Conservation (phyloP, 2,797 vertebrate species). For the Bryconaethiops microstoma region DNA sequence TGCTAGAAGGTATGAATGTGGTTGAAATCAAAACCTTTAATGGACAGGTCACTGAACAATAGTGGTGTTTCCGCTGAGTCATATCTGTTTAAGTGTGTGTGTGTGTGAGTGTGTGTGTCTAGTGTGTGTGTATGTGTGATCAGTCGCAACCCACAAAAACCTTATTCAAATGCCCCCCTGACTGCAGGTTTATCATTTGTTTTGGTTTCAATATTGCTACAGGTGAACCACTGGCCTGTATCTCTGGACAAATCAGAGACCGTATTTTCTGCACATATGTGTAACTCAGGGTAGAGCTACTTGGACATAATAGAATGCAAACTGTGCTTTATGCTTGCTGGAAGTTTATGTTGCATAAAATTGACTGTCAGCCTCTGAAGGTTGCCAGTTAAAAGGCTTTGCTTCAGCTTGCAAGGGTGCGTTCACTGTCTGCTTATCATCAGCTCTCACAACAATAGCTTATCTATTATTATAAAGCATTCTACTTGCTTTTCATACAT, state of each 20-base stretch:
- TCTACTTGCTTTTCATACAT: slow-evolving; percentile 57
- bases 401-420: neutral
- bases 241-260: neutral
- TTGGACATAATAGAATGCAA: neutral
- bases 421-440: neutral
- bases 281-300: neutral
- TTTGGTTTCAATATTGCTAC: neutral
- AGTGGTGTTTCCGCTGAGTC: slow-evolving; percentile 39
- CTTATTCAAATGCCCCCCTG: too few relatives aligned
- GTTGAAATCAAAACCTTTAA: slow-evolving; percentile 52
- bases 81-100: slow-evolving; percentile 24
- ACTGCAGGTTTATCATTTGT: neutral
- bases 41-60: slow-evolving; percentile 38
- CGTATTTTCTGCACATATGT: neutral
- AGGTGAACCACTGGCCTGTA: neutral
- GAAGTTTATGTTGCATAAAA: neutral
- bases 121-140: neutral
- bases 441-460: neutral
- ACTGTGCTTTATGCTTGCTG: neutral
- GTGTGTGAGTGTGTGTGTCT: neutral
- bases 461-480: slow-evolving; percentile 32
- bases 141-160: neutral
- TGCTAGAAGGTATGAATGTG: slow-evolving; percentile 34
- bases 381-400: neutral
- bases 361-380: neutral